A percentile compares a stretch with the other conserved stretches of the same genome.
Conservation (phyloP, 2,797 vertebrate genomes). For the Taenioides sp. region DNA sequence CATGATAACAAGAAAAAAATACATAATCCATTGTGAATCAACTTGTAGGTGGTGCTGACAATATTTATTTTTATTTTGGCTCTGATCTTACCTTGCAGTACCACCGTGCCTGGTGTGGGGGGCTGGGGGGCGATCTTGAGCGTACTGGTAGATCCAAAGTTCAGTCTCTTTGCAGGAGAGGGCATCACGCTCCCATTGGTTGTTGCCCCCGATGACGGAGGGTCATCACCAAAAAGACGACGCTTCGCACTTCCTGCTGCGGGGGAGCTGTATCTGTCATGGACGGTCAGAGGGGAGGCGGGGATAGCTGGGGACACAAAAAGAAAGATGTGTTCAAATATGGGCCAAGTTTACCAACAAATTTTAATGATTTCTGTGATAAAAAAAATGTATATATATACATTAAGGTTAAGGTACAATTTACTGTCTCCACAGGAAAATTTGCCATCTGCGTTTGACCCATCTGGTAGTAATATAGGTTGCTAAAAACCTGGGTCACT, state of each 20-base stretch:
- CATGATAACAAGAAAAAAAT: too few species aligned
- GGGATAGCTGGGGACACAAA: conserved; percentile 76
- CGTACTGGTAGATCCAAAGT: conserved; percentile 71
- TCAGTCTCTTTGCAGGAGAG: conserved; percentile 77
- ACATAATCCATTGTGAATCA: too few species aligned
- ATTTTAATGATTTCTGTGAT: background rate
- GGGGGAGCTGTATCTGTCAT: conserved; percentile 94
- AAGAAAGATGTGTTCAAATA: too few species aligned
- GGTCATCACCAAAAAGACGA: conserved; percentile 91
- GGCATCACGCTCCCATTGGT: conserved; percentile 52
- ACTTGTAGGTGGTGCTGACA: too few species aligned
- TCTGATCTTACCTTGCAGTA: conserved; percentile 80
- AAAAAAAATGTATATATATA: too few species aligned
- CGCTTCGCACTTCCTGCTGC: conserved; percentile 92
- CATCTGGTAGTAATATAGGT: background rate
- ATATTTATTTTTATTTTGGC: too few species aligned
- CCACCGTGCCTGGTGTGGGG: conserved; percentile 70
- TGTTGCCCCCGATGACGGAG: background rate
- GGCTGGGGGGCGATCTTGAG: conserved; percentile 74
- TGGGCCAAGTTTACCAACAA: too few species aligned
- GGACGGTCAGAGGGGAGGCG: conserved; percentile 88
- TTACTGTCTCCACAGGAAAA: too few species aligned
- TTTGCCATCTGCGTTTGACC: too few species aligned
- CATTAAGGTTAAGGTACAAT: too few species aligned
- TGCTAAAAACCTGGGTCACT: background rate